A percentile compares a stretch with the other conserved stretches of the same genome.
phyloP scores from a whole-genome alignment of 2,113 vertebrate genomes.

The Nothoprocta perdicaria region DNA sequence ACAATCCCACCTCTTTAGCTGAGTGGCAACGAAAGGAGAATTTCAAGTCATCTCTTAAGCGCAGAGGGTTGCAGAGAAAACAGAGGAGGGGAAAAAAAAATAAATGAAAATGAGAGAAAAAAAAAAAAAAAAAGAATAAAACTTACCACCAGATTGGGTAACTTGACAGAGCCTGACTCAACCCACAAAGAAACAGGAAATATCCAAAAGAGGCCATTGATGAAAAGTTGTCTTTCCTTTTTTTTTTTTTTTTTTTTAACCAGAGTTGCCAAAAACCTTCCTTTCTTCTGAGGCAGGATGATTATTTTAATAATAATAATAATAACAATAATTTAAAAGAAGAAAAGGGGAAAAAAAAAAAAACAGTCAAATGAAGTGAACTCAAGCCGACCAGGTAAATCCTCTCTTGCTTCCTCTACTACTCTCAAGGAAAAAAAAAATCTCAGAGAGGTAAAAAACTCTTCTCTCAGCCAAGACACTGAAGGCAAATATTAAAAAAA shows the following conservation, averaged over 20 bases:
- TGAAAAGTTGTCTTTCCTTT: slow-evolving; percentile 64
- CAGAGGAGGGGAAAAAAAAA: slow-evolving; percentile 38
- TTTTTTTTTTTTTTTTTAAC: slow-evolving; percentile 33
- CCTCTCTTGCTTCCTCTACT: slow-evolving; percentile 69
- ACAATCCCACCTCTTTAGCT: slow-evolving; percentile 68
- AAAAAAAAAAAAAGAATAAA: slow-evolving; percentile 29
- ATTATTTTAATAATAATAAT: slow-evolving; percentile 50
- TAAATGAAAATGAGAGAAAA: slow-evolving; percentile 34
- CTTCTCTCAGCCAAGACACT: slow-evolving; percentile 77
- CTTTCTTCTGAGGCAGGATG: slow-evolving; percentile 48
- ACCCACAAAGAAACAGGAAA: slow-evolving; percentile 87
- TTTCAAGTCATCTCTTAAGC: slow-evolving; percentile 54
- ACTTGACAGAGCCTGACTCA: slow-evolving; percentile 86
- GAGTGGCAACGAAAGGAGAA: slow-evolving; percentile 66
- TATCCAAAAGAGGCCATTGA: slow-evolving; percentile 88
- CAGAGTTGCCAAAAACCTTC: slow-evolving; percentile 45
- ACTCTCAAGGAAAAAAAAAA: slow-evolving; percentile 68
- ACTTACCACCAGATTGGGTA: slow-evolving; percentile 97
- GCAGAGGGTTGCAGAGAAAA: slow-evolving; percentile 47
- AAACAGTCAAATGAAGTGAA: slow-evolving; percentile 38
- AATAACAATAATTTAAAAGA: slow-evolving; percentile 11
- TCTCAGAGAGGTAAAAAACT: slow-evolving; percentile 62
- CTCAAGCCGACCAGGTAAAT: slow-evolving; percentile 50
- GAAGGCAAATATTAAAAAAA: slow-evolving; percentile 81
- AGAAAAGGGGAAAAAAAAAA: too few relatives aligned